Evolutionary conservation across 1,140 invertebrate genomes (phyloP), one percentile per base, ranked within the genome.

Genomic region (Dreissena rostriformis): DNA sequence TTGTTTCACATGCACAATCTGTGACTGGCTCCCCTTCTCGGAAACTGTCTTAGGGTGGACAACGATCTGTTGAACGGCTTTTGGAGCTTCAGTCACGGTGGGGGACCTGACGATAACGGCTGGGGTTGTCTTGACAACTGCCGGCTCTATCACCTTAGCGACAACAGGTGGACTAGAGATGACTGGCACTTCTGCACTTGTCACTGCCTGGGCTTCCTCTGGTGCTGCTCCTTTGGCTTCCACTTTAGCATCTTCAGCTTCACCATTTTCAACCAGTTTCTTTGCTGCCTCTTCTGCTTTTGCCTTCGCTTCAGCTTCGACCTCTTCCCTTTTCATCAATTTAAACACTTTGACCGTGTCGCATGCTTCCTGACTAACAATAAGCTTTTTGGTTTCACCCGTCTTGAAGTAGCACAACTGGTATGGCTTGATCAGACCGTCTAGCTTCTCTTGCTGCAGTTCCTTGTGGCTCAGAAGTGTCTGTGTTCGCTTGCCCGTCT

Each of bases 341-440:
- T 55, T 51, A 22, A 82, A 82, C 0, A 82, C 61, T 26, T 82
- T 82, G 17, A 82, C 51, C 8, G 80, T 82, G 57, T 82, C 73
- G 29, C 80, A 82, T 8, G 70, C 71, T 68, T 82, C 80, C 53
- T 82, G 80, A 24, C 80, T 82, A n/a, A 82, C 80, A 52, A 82
- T 68, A 1, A 82, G 51, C 24, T 75, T 61, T 14, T 63, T 73
- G 28, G 19, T 26, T 24, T 74, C 39, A 26, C 28, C 72, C 1
- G 72, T 17, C 19, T 82, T 68, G 51, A 75, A 73, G 52, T 52
- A 82, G 51, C 80, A 82, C 0, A 82, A 71, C 39, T 82, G 80
- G 52, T 82, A 82, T 28, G 80, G 80, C 52, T 82, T 82, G 10
- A 52, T 51, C 14, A 82, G 80, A 26, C 72, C 80, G 75, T 68